A percentile compares a stretch with the other conserved stretches of the same genome.
These are phyloP conservation scores for Cirrhinus mrigala DNA, from an alignment of 2,797 vertebrate genomes.

Conservation along the genomic window DNA sequence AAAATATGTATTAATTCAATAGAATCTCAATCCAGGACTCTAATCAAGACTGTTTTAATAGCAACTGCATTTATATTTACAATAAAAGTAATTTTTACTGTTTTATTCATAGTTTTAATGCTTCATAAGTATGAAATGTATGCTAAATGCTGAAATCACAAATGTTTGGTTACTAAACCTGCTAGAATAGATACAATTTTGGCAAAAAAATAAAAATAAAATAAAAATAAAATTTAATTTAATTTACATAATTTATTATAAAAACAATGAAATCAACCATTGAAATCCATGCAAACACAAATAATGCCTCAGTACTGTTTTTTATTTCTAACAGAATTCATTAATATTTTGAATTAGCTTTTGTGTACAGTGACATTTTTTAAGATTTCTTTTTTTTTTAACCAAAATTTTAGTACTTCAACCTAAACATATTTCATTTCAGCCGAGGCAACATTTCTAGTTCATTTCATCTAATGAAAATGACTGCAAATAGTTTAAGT, in stretches of 20 bases:
- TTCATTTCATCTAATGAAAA: too few relatives aligned
- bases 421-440: not conserved
- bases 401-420: not conserved
- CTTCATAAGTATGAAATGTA: not conserved
- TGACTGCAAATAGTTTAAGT: too few relatives aligned
- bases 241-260: not conserved
- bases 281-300: too few relatives aligned
- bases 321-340: too few relatives aligned
- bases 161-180: not conserved
- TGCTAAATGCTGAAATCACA: not conserved
- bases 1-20: not conserved
- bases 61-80: not conserved
- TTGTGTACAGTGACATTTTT: too few relatives aligned
- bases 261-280: too few relatives aligned
- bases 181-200: not conserved
- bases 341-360: not conserved
- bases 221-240: too few relatives aligned
- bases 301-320: too few relatives aligned
- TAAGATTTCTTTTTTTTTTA: not conserved
- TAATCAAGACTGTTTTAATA: not conserved
- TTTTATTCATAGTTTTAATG: not conserved
- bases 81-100: not conserved
- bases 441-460: too few relatives aligned
- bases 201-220: not conserved
- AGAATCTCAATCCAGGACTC: not conserved